These are phyloP conservation scores for Athetis lepigone DNA, from an alignment of 2,888 invertebrate genomes.

Conservation along the genomic window DNA sequence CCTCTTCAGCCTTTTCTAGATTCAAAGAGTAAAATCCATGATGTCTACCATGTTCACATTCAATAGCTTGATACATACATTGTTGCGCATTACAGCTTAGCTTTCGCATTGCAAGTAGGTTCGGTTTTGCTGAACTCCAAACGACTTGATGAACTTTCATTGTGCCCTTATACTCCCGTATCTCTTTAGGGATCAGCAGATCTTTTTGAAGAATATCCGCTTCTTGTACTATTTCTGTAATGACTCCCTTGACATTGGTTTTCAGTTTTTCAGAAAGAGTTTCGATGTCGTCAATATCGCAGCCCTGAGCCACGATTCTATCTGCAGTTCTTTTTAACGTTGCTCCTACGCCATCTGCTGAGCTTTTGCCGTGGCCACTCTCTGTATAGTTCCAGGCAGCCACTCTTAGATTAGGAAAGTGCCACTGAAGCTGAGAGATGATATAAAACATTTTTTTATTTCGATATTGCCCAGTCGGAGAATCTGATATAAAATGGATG, in stretches of 20 bases:
- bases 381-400: slow-evolving; percentile 19
- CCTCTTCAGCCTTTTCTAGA: slow-evolving; percentile 1
- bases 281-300: slow-evolving; percentile 5
- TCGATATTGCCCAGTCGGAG: slow-evolving; percentile 20
- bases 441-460: slow-evolving; percentile 27
- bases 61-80: slow-evolving; percentile 1
- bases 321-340: slow-evolving; percentile 17
- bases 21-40: slow-evolving; percentile 3
- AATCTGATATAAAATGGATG: slow-evolving; percentile 19
- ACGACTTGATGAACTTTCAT: slow-evolving; percentile 18
- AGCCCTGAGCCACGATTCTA: slow-evolving; percentile 7
- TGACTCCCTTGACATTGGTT: slow-evolving; percentile 10
- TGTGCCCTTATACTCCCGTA: slow-evolving; percentile 13
- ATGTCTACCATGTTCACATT: slow-evolving; percentile 5
- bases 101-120: slow-evolving; percentile 2
- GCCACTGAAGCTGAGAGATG: slow-evolving; percentile 14
- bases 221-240: slow-evolving; percentile 15
- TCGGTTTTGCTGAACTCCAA: slow-evolving; percentile 8
- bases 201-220: slow-evolving; percentile 16
- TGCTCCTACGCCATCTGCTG: slow-evolving; percentile 11
- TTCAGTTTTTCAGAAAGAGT: slow-evolving; percentile 11
- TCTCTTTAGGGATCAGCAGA: slow-evolving; percentile 19
- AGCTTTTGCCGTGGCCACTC: slow-evolving; percentile 12
- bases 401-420: slow-evolving; percentile 15
- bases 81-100: slow-evolving; percentile 4